Percentiles rank a stretch among this genome's conserved stretches.
phyloP scores from a whole-genome alignment of 1,140 invertebrate genomes.

The Sitobion miscanthi region DNA sequence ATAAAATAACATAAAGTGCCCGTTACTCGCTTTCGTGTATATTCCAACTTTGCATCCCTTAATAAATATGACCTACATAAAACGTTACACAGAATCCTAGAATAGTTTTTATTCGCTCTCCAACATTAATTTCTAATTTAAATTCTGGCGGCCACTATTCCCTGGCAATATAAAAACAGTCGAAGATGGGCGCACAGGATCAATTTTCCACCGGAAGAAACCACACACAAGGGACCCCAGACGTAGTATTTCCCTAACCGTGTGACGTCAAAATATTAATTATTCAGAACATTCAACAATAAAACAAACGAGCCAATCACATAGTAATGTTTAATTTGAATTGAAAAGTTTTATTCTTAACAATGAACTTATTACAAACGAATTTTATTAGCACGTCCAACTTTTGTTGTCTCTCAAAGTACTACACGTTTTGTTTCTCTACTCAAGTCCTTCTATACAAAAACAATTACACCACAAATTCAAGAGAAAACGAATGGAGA shows the following conservation, averaged over 20 bases:
- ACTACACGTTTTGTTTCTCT: background rate
- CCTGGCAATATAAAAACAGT: slow-evolving; percentile 46
- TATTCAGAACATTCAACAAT: slow-evolving; percentile 51
- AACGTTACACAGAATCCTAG: slow-evolving; percentile 35
- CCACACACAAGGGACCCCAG: slow-evolving; percentile 45
- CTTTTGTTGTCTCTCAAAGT: slow-evolving; percentile 12
- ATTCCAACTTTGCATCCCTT: slow-evolving; percentile 38
- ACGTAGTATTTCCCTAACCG: slow-evolving; percentile 22
- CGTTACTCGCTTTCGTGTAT: slow-evolving; percentile 9
- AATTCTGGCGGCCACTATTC: slow-evolving; percentile 30
- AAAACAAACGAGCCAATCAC: slow-evolving; percentile 51
- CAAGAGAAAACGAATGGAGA: slow-evolving; percentile 22
- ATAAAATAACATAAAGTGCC: slow-evolving; percentile 25
- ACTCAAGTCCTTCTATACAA: slow-evolving; percentile 25
- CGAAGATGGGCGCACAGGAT: slow-evolving; percentile 36
- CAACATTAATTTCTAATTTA: slow-evolving; percentile 56
- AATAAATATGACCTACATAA: slow-evolving; percentile 54
- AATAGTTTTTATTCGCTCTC: slow-evolving; percentile 43
- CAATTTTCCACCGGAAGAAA: slow-evolving; percentile 42
- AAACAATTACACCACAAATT: slow-evolving; percentile 47
- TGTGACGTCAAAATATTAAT: slow-evolving; percentile 40
- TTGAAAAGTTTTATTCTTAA: slow-evolving; percentile 41
- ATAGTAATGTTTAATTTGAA: slow-evolving; percentile 42
- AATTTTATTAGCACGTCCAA: background rate
- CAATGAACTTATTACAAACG: slow-evolving; percentile 20